A percentile compares a stretch with the other conserved stretches of the same genome.
These are phyloP conservation scores for Drosophila eohydei DNA, from an alignment of 2,888 invertebrate species.

Conservation along the genomic window DNA sequence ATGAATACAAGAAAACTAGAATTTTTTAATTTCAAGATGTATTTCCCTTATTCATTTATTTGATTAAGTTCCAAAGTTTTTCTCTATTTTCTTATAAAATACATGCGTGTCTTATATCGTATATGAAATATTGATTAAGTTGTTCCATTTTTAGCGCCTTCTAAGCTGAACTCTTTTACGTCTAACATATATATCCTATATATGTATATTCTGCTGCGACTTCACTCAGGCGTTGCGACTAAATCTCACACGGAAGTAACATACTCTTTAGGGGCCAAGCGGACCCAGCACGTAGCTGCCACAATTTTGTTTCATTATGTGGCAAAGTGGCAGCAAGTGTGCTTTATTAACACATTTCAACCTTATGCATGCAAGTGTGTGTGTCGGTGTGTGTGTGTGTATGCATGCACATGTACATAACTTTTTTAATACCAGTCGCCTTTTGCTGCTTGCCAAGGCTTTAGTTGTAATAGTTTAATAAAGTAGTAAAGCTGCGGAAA, in stretches of 20 bases:
- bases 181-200: background rate
- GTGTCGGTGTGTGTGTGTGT: slow-evolving; percentile 3
- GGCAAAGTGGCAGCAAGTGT: slow-evolving; percentile 80
- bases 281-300: slow-evolving; percentile 59
- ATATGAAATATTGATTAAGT: background rate
- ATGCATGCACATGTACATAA: slow-evolving; percentile 60
- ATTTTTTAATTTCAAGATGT: background rate
- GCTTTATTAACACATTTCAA: slow-evolving; percentile 79
- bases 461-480: slow-evolving; percentile 81
- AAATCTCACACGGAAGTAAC: slow-evolving; percentile 25
- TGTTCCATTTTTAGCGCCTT: background rate
- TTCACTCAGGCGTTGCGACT: slow-evolving; percentile 3
- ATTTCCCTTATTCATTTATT: background rate
- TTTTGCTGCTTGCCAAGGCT: slow-evolving; percentile 45
- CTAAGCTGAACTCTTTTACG: background rate
- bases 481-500: slow-evolving; percentile 82
- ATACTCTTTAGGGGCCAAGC: slow-evolving; percentile 28
- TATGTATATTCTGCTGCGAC: background rate
- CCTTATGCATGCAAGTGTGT: slow-evolving; percentile 10
- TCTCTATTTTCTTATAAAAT: background rate
- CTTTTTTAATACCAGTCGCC: slow-evolving; percentile 74
- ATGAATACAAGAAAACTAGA: background rate
- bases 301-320: slow-evolving; percentile 79
- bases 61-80: background rate
- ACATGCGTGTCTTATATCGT: no score